These are phyloP conservation scores for Carposina sasakii DNA, from an alignment of 1,140 invertebrate genomes.

Conservation along the genomic window DNA sequence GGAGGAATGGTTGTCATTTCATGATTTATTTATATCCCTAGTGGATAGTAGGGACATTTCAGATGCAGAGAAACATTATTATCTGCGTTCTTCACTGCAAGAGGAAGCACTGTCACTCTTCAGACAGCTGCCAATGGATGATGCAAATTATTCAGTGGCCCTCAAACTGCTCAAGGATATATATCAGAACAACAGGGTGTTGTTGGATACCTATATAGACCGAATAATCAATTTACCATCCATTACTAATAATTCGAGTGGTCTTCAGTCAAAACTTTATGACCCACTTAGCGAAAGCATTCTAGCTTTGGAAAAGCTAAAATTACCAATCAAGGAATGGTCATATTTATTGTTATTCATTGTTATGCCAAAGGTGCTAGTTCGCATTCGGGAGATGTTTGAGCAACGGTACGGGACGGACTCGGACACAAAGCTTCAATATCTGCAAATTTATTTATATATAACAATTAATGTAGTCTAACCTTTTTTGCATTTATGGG, in stretches of 20 bases:
- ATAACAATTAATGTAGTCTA: no score
- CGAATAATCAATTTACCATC: no score
- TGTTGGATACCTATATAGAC: slow-evolving; percentile 11
- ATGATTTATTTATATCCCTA: slow-evolving; percentile 8
- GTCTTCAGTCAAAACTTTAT: no score
- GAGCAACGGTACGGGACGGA: not conserved
- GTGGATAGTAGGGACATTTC: slow-evolving; percentile 6
- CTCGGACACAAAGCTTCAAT: no score
- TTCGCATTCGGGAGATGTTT: not conserved
- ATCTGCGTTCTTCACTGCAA: slow-evolving; percentile 11
- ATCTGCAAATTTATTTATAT: no score
- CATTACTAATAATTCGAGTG: no score
- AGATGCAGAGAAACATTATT: slow-evolving; percentile 17
- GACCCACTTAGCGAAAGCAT: not conserved
- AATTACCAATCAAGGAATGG: not conserved
- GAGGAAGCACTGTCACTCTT: slow-evolving; percentile 13
- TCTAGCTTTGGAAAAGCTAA: not conserved
- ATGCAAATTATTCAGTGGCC: slow-evolving; percentile 8
- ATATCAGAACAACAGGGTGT: slow-evolving; percentile 6
- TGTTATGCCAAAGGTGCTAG: not conserved
- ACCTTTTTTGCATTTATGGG: no score
- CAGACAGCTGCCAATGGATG: slow-evolving; percentile 18
- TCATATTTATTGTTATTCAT: not conserved
- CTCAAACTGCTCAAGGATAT: slow-evolving; percentile 2
- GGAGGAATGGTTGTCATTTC: slow-evolving; percentile 2